Percentiles rank a stretch among this genome's conserved stretches.
These are phyloP conservation scores for Mermis nigrescens DNA, from an alignment of 2,888 invertebrate genomes.

Conservation along the genomic window DNA sequence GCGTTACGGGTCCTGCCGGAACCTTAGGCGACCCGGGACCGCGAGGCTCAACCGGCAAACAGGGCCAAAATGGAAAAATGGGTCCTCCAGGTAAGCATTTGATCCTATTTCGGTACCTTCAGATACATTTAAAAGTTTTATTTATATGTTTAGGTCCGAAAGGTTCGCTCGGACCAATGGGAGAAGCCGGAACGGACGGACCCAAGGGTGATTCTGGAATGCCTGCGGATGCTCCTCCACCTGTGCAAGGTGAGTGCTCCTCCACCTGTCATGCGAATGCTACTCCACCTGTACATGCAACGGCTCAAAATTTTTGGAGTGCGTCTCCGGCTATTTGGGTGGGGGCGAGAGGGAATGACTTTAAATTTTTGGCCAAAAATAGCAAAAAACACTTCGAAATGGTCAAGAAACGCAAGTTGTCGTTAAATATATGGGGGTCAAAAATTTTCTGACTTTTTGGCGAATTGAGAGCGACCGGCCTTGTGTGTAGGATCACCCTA, in stretches of 20 bases:
- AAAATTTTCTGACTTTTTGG: too few species aligned
- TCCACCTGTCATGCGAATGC: too few species aligned
- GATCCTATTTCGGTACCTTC: background rate
- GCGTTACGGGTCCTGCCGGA: background rate
- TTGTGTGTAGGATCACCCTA: too few species aligned
- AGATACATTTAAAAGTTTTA: background rate
- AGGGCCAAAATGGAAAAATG: background rate
- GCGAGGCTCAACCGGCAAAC: background rate
- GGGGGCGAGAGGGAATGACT: too few species aligned
- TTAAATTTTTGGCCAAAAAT: background rate
- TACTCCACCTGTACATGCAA: too few species aligned
- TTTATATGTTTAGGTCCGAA: background rate
- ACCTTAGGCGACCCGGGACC: conserved; percentile 1
- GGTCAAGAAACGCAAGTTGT: too few species aligned
- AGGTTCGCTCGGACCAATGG: conserved; percentile 4
- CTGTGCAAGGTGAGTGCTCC: background rate
- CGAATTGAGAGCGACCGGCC: too few species aligned
- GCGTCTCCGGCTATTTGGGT: too few species aligned
- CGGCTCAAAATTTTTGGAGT: too few species aligned
- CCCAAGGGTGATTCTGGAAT: conserved; percentile 6
- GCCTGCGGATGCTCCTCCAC: background rate
- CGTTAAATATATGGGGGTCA: too few species aligned
- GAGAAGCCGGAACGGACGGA: conserved; percentile 6
- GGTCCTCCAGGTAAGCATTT: background rate
- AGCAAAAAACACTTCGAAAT: too few species aligned